Evolutionary conservation across 2,113 vertebrate species (phyloP).

Genomic region (Notothenia coriiceps): DNA sequence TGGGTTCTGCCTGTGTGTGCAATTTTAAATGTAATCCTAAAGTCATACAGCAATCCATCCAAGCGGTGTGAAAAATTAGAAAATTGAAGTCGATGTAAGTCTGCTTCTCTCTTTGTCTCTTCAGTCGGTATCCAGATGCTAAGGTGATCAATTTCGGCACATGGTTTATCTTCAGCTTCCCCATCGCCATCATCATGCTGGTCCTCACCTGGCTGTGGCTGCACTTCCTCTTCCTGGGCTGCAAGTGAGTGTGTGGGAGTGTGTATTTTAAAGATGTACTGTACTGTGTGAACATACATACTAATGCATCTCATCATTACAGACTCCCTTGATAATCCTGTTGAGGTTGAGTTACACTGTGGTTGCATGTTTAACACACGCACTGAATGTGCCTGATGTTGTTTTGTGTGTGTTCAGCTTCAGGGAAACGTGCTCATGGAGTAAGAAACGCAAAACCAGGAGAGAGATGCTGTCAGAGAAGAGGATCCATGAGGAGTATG

Average conservation of each 20-base stretch:
- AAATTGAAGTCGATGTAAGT: background rate
- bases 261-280: slow-evolving; percentile 14
- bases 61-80: background rate
- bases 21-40: slow-evolving; percentile 19
- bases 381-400: background rate
- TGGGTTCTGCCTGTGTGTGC: slow-evolving; percentile 18
- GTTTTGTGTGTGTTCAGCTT: slow-evolving; percentile 85
- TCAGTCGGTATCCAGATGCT: slow-evolving; percentile 94
- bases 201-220: slow-evolving; percentile 98
- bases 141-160: slow-evolving; percentile 98
- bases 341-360: background rate
- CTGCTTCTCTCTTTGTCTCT: slow-evolving; percentile 22
- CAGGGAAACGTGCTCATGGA: slow-evolving; percentile 96
- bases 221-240: slow-evolving; percentile 96
- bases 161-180: slow-evolving; percentile 98
- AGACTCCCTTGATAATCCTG: slow-evolving; percentile 40
- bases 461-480: slow-evolving; percentile 93
- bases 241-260: slow-evolving; percentile 91
- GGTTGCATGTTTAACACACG: background rate
- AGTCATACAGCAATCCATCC: background rate
- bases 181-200: slow-evolving; percentile 95
- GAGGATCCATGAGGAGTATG: slow-evolving; percentile 95
- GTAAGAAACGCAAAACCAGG: slow-evolving; percentile 96
- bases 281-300: slow-evolving; percentile 47
- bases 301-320: slow-evolving; percentile 49